These are phyloP conservation scores for Helicoverpa assulta DNA, from an alignment of 2,888 invertebrate genomes.

Conservation along the genomic window DNA sequence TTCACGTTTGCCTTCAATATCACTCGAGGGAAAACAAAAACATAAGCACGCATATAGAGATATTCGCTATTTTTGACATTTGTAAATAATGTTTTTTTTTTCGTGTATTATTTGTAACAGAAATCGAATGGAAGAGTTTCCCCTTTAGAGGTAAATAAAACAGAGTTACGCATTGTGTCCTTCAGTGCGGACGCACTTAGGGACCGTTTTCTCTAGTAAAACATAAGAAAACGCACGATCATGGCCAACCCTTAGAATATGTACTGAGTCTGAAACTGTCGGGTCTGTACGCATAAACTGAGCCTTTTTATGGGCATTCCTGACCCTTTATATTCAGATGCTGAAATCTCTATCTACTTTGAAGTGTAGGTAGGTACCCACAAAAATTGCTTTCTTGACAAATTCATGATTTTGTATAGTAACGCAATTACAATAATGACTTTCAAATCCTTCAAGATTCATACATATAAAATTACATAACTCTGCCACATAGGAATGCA, in stretches of 20 bases:
- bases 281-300: not conserved
- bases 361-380: not conserved
- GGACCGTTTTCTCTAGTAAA: slow-evolving; percentile 25
- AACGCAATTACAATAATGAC: too few species aligned
- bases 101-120: slow-evolving; percentile 38
- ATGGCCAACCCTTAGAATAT: slow-evolving; percentile 14
- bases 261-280: slow-evolving; percentile 27
- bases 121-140: slow-evolving; percentile 34
- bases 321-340: not conserved
- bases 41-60: slow-evolving; percentile 44
- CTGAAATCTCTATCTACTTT: not conserved
- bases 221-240: slow-evolving; percentile 35
- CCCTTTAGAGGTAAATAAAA: slow-evolving; percentile 27
- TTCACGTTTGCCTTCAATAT: slow-evolving; percentile 68
- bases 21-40: slow-evolving; percentile 60
- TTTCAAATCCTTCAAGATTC: too few species aligned
- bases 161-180: slow-evolving; percentile 13
- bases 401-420: not conserved
- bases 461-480: not conserved
- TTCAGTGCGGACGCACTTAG: slow-evolving; percentile 18
- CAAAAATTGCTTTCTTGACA: not conserved
- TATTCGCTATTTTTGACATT: slow-evolving; percentile 47
- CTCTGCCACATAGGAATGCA: not conserved
- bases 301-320: not conserved
- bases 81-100: slow-evolving; percentile 49